Evolutionary conservation across 2,113 vertebrate genomes (phyloP).

Genomic region (Proterorhinus semilunaris): DNA sequence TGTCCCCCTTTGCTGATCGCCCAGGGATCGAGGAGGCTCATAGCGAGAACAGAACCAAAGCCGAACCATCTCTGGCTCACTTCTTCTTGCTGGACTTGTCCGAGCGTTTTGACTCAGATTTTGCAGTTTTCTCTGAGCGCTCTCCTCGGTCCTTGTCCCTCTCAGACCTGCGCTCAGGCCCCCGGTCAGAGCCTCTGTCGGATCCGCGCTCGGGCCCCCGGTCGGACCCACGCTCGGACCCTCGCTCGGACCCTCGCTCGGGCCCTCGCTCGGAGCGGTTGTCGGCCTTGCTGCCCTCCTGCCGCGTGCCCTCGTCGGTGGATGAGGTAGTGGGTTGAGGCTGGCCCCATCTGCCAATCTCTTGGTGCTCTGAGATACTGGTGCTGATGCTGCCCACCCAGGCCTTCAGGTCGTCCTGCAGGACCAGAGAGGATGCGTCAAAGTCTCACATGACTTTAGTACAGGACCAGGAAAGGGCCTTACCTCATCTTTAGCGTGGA

Average conservation of each 20-base stretch:
- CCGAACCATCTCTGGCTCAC: conserved; percentile 61
- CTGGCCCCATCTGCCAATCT: conserved; percentile 86
- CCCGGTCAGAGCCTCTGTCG: conserved; percentile 56
- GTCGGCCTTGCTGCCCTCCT: conserved; percentile 81
- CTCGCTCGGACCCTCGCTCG: conserved; percentile 66
- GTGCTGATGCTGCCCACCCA: conserved; percentile 82
- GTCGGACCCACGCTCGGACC: conserved; percentile 51
- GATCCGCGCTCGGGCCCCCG: conserved; percentile 43
- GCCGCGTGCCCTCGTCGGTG: conserved; percentile 88
- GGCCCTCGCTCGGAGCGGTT: conserved; percentile 71
- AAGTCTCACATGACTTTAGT: not conserved
- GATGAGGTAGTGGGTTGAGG: conserved; percentile 91
- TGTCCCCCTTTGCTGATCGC: conserved; percentile 26
- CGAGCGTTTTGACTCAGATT: conserved; percentile 77
- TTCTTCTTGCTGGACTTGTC: conserved; percentile 80
- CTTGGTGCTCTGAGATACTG: conserved; percentile 83
- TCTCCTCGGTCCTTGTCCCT: conserved; percentile 60
- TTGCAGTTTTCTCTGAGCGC: conserved; percentile 69
- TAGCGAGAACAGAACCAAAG: not conserved
- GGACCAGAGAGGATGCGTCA: not conserved
- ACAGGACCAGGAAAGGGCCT: conserved; percentile 33
- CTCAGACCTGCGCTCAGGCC: conserved; percentile 46
- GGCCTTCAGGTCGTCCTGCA: conserved; percentile 87
- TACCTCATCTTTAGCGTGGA: conserved; percentile 94
- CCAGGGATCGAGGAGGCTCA: conserved; percentile 23